Evolutionary conservation across 2,113 vertebrate genomes (phyloP), one percentile per base, ranked within the genome.

Genomic region (Lophochroa leadbeateri): DNA sequence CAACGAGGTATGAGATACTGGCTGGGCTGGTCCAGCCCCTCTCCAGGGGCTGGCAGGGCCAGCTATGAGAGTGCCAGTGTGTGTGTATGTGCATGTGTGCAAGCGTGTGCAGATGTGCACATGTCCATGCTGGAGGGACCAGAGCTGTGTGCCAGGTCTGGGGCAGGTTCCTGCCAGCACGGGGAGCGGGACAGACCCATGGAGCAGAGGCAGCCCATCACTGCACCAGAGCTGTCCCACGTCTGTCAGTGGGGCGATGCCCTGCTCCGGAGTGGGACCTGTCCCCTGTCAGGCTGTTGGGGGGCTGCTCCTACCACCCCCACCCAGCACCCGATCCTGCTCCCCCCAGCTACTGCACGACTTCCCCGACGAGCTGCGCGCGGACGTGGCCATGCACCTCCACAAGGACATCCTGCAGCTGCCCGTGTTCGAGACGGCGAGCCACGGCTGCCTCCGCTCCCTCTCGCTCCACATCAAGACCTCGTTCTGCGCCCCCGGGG

Each of bases 381-480:
- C 99, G 0, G 99, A 99, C 44, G 99, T 99, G 57, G 99, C 99
- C 88, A 99, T 99, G 99, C 99, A 99, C 92, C 98, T 99, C 84
- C 99, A 99, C 97, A 99, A 99, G 97, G 99, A 99, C 98, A 99
- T 99, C 97, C 97, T 99, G 97, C 99, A 99, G 98, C 98, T 99
- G 92, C 98, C 99, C 1, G 95, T 99, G 74, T 99, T 99, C 13
- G 98, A 98, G 96, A 98, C 98, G 0, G 99, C 99, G 31, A 99
- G 99, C 96, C 98, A 99, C 86, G 99, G 99, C 85, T 99, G 99
- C 94, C 97, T 99, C 75, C 98, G 99, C 63, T 99, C 99, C 49
- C 98, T 99, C 87, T 99, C 99, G 1, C 98, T 99, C 79, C 99
- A 99, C 97, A 99, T 99, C 97, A 99, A 99, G 97, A 99, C 99